Conservation (phyloP, 2,888 invertebrate genomes). For the Tipula vernalis region DNA sequence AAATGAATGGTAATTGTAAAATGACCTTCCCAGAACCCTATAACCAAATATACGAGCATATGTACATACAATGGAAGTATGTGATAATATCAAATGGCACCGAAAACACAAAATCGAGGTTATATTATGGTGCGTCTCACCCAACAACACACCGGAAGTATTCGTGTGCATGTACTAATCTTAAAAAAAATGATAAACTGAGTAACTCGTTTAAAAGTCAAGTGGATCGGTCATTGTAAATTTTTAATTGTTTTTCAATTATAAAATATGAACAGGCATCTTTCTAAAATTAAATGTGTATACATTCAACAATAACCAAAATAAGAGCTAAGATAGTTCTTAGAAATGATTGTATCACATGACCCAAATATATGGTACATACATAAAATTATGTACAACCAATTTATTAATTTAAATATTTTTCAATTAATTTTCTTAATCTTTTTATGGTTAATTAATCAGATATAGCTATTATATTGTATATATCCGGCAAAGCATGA, state of each 20-base stretch:
- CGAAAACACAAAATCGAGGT: not conserved
- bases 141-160: not conserved
- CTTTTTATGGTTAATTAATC: not conserved
- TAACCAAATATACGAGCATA: not conserved
- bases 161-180: not conserved
- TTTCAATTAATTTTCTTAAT: not conserved
- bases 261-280: not conserved
- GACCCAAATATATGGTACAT: not conserved
- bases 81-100: not conserved
- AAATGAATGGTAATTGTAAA: not conserved
- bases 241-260: not conserved
- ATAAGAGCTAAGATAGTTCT: not conserved
- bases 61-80: not conserved
- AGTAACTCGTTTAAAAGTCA: not conserved
- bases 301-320: not conserved
- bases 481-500: not conserved
- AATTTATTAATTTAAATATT: not conserved
- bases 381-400: not conserved
- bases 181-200: too few species aligned
- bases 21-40: not conserved
- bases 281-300: not conserved
- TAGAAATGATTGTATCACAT: not conserved
- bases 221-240: not conserved
- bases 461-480: not conserved
- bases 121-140: not conserved